phyloP scores from a whole-genome alignment of 2,113 vertebrate genomes.

The Petaurus breviceps region DNA sequence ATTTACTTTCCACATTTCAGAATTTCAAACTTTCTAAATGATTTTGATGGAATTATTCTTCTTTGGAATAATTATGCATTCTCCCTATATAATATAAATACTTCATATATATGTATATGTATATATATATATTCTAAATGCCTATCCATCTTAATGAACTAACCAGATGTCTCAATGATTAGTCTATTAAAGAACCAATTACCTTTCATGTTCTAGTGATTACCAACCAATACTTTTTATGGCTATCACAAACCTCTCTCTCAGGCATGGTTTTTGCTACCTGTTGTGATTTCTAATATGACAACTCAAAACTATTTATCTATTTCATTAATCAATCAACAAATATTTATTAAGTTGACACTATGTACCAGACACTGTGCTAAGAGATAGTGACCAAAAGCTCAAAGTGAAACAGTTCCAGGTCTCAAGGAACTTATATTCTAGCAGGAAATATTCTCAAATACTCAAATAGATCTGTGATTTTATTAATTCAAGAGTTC shows the following conservation, averaged over 20 bases:
- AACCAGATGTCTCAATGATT: not conserved
- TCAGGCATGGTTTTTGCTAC: not conserved
- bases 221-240: not conserved
- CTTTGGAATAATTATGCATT: not conserved
- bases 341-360: conserved; percentile 30
- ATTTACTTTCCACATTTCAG: not conserved
- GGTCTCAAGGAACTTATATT: not conserved
- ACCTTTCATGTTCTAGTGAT: not conserved
- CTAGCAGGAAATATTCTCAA: not conserved
- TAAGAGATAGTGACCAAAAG: not conserved
- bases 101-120: not conserved
- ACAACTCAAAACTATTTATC: not conserved
- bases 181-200: not conserved
- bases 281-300: not conserved
- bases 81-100: not conserved
- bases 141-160: not conserved
- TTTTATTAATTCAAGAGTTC: not conserved
- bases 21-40: not conserved
- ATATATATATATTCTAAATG: not conserved
- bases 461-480: not conserved
- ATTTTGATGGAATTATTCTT: not conserved
- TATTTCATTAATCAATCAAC: not conserved
- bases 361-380: not conserved
- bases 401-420: not conserved
- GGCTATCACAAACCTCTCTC: not conserved